Evolutionary conservation across 2,113 vertebrate genomes (phyloP), one percentile per base, ranked within the genome.

Genomic region (Mesembrinibis cayennensis): DNA sequence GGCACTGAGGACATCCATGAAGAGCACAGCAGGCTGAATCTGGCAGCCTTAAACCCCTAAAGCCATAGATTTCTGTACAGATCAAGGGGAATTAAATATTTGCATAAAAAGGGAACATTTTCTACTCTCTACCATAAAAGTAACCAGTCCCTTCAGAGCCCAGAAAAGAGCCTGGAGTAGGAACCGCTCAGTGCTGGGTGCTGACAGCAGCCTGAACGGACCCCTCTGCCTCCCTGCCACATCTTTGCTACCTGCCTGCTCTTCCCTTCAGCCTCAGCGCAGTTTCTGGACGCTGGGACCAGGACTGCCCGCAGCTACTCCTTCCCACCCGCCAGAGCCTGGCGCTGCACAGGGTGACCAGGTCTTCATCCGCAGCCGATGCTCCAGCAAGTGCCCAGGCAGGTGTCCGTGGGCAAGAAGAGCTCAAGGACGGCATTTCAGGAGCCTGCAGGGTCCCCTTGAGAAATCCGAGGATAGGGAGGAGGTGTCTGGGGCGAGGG

Each of bases 401-500:
- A 90, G 34, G 8, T 65, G 38, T 38, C 56, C 0, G 0, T 23
- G 58, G 52, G 30, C 58, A 87, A 53, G 50, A 40, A 58, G 15
- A 63, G 25, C 47, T 34, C 40, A 8, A 52, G 30, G 13, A 44
- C 1, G 3, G 25, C 22, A 40, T 42, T 69, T 80, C 3, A 11
- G 23, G 32, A 86, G 9, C 26, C 5, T 50, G 14, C 0, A 2
- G 7, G 22, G 17, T 30, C 29, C 34, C 30, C 34, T 73, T 6
- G 2, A 59, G 45, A 42, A 76, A 73, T 23, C 10, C 30, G 67
- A 61, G 45, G 36, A 3, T 2, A 25, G 16, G 22, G 29, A 59
- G n/a, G 47, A n/a, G 26, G 7, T 7, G 3, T 5, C 3, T 3
- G 13, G 11, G 18, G 6, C 0, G 0, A 58, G 10, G 12, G 44